Evolutionary conservation across 2,888 invertebrate species (phyloP), one percentile per base, ranked within the genome.

Genomic region (Chydorus sphaericus): DNA sequence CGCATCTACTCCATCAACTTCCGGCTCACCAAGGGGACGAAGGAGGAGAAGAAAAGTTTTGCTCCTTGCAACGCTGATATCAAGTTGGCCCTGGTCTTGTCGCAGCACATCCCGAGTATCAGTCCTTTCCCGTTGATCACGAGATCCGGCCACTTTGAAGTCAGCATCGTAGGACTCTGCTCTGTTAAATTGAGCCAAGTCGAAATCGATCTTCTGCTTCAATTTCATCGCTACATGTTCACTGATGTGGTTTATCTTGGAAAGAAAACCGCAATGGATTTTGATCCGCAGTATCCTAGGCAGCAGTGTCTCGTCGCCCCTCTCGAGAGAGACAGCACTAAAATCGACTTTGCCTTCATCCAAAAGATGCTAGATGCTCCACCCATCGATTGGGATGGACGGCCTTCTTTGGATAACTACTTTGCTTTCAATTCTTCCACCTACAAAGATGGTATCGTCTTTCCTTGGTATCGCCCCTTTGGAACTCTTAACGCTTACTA

Each of bases 201-300:
- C 23, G 36, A 52, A 26, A 10, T 52, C 4, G 23, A 16, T 23
- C 20, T 23, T 4, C 23, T 36, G 4, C 20, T 36, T 8, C 8
- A 14, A n/a, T 52, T 52, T 36, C 52, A 52, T 23, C 52, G 20
- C 4, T 36, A 31, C 20, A 5, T 52, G 1, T 52, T 52, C 37
- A 23, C 33, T 11, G 36, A 52, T 11, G 33, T 52, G 8, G 11
- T 52, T 14, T 26, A 31, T 10, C n/a, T 52, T 3, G 23, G 33
- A 18, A 36, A 52, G 18, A 23, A 18, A 11, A 23, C 33, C 4
- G n/a, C n/a, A n/a, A 16, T 36, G 4, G 23, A 20, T 4, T 52
- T 33, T 23, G 52, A 52, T 26, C 3, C n/a, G 1, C 11, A 5
- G 8, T 23, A 7, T 16, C 18, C 31, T 23, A 23, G 10, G 4